These are phyloP conservation scores for Lontra canadensis DNA, from an alignment of 2,113 vertebrate species.

Conservation along the genomic window DNA sequence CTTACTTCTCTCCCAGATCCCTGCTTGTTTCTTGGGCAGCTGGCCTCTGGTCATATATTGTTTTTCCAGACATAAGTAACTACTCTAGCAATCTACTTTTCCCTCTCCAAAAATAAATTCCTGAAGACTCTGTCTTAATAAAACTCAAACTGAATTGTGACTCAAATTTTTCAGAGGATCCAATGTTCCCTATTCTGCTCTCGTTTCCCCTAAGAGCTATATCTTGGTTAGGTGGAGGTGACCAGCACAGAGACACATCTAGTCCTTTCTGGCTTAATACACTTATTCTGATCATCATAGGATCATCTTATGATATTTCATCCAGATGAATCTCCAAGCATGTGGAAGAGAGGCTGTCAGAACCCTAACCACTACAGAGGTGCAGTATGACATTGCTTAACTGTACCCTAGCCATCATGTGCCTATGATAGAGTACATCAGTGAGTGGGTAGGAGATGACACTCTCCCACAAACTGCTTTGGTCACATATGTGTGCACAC, in stretches of 20 bases:
- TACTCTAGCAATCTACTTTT: not conserved
- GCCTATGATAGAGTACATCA: too few relatives aligned
- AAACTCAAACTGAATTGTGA: not conserved
- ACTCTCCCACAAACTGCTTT: not conserved
- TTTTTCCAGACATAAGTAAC: not conserved
- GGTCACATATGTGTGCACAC: not conserved
- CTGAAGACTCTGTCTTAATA: not conserved
- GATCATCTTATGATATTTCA: not conserved
- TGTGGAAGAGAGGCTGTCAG: not conserved
- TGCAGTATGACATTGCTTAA: not conserved
- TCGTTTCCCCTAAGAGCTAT: not conserved
- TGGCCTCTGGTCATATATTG: not conserved
- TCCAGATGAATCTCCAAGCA: not conserved
- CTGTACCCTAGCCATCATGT: too few relatives aligned
- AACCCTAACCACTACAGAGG: not conserved
- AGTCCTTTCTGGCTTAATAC: not conserved
- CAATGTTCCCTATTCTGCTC: not conserved
- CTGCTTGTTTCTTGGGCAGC: not conserved
- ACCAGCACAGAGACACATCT: not conserved
- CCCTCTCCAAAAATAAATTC: conserved; percentile 30
- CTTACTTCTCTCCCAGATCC: not conserved
- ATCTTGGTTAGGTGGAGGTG: not conserved
- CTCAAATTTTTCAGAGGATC: not conserved
- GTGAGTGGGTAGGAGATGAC: not conserved
- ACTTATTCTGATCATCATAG: not conserved